A percentile compares a stretch with the other conserved stretches of the same genome.
phyloP scores from a whole-genome alignment of 2,888 invertebrate genomes.

The Himalopsyche kuldschensis region DNA sequence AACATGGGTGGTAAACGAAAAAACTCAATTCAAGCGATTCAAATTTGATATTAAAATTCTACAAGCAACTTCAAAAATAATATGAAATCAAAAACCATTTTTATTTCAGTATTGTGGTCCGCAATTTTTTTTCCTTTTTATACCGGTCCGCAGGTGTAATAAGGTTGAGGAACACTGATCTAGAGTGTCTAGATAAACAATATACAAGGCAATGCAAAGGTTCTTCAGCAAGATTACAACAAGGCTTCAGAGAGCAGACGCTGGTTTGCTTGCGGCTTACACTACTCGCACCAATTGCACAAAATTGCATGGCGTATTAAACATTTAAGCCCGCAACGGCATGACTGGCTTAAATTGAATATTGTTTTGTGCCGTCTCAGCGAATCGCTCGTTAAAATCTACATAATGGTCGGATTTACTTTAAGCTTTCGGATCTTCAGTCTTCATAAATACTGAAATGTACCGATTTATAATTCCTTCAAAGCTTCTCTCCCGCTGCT shows the following conservation, averaged over 20 bases:
- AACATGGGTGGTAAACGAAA: too few species aligned
- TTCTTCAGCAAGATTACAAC: background rate
- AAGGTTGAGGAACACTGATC: too few species aligned
- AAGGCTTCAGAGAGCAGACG: background rate
- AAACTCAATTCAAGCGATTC: too few species aligned
- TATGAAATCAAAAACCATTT: too few species aligned
- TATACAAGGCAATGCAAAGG: background rate
- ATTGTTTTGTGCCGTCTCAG: background rate
- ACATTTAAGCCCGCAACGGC: background rate
- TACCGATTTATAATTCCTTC: background rate
- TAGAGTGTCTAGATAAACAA: background rate
- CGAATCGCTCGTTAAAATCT: background rate
- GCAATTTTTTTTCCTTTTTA: too few species aligned
- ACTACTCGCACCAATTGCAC: background rate
- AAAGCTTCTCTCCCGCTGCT: background rate
- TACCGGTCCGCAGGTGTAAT: too few species aligned
- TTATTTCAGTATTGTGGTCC: too few species aligned
- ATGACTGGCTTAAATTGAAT: background rate
- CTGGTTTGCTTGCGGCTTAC: background rate
- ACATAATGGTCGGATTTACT: background rate
- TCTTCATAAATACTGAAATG: background rate
- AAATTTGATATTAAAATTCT: too few species aligned
- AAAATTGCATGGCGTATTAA: background rate
- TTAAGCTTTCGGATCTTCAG: background rate
- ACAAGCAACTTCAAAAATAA: too few species aligned